A percentile compares a stretch with the other conserved stretches of the same genome.
Conservation (phyloP, 2,797 vertebrate genomes). For the Schizothorax lantsangensis region DNA sequence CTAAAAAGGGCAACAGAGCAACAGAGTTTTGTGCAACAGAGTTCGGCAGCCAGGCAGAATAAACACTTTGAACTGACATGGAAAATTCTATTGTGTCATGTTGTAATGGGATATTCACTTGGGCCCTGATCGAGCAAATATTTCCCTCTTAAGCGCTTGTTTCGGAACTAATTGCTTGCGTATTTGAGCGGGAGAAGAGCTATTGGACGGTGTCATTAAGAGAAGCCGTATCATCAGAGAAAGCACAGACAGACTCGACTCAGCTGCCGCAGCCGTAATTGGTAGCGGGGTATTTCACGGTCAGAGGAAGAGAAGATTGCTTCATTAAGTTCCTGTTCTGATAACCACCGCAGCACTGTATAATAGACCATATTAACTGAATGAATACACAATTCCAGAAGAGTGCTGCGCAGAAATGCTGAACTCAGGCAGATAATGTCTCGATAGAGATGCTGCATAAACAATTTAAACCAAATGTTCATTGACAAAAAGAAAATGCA, state of each 20-base stretch:
- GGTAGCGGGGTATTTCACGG: constrained; percentile 75
- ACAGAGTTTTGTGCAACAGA: constrained; percentile 46
- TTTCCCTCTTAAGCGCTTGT: constrained; percentile 53
- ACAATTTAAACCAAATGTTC: background rate
- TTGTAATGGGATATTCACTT: constrained; percentile 43
- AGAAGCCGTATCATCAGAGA: constrained; percentile 73
- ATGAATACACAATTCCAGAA: constrained; percentile 65
- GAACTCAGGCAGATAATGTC: constrained; percentile 69
- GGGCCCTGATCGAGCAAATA: constrained; percentile 44
- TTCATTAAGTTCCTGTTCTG: constrained; percentile 80
- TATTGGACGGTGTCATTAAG: constrained; percentile 74
- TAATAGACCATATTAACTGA: constrained; percentile 72
- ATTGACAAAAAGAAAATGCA: background rate
- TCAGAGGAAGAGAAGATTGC: constrained; percentile 75
- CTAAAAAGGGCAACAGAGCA: constrained; percentile 32
- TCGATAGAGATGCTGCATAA: constrained; percentile 49
- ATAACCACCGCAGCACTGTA: constrained; percentile 69
- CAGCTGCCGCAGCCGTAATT: constrained; percentile 74
- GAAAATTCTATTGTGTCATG: constrained; percentile 45
- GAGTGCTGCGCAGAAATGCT: constrained; percentile 61
- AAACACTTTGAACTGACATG: constrained; percentile 37
- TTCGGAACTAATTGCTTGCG: constrained; percentile 65
- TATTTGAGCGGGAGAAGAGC: constrained; percentile 70
- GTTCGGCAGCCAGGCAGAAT: constrained; percentile 30
- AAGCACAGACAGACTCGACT: constrained; percentile 67